Conservation (phyloP, 2,888 invertebrate species). For the Malthinus seriepunctatus region DNA sequence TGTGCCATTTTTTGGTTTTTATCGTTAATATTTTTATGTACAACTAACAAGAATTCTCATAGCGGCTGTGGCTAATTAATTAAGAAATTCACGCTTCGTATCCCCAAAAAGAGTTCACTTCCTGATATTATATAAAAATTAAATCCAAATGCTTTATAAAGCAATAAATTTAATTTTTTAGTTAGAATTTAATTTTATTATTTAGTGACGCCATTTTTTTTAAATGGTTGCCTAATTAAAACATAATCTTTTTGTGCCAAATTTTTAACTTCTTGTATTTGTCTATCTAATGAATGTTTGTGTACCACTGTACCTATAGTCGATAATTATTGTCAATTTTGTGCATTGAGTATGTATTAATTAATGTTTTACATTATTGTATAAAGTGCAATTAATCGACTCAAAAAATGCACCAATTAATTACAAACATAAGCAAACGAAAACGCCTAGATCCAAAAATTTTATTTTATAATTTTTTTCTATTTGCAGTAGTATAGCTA, state of each 20-base stretch:
- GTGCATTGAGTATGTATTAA: slow-evolving; percentile 7
- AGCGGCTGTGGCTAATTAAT: slow-evolving; percentile 21
- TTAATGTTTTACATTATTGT: slow-evolving; percentile 20
- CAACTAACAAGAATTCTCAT: slow-evolving; percentile 18
- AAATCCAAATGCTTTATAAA: no score
- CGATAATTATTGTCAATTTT: slow-evolving; percentile 14
- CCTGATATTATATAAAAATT: no score
- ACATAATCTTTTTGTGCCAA: slow-evolving; percentile 27
- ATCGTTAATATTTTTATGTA: slow-evolving; percentile 6
- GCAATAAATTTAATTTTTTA: neutral
- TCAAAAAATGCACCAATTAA: slow-evolving; percentile 11
- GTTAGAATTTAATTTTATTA: neutral
- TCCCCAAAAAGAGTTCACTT: no score
- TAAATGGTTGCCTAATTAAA: slow-evolving; percentile 5
- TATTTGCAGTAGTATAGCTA: no score
- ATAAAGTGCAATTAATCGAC: slow-evolving; percentile 36
- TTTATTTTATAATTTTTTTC: no score
- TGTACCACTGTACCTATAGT: neutral
- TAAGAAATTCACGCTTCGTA: neutral
- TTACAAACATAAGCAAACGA: no score
- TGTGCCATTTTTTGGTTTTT: slow-evolving; percentile 5
- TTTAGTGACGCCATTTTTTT: neutral
- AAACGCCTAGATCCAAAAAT: no score
- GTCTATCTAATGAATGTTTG: slow-evolving; percentile 23
- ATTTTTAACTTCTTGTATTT: slow-evolving; percentile 19